Conservation (phyloP, 2,797 vertebrate genomes). For the Schizothorax lantsangensis region DNA sequence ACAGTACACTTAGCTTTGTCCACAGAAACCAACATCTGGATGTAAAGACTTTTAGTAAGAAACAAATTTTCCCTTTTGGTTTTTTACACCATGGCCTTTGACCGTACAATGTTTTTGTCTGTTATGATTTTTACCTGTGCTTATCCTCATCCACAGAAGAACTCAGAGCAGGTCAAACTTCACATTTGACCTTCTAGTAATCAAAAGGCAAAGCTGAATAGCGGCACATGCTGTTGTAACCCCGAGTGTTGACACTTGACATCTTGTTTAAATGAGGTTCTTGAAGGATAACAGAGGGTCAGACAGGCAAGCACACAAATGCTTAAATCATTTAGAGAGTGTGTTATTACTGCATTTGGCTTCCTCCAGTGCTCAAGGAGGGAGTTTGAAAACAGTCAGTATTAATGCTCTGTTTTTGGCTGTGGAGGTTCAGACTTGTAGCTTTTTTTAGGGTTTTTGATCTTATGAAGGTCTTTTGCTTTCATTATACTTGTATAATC, state of each 20-base stretch:
- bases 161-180: slow-evolving; percentile 21
- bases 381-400: not conserved
- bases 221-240: slow-evolving; percentile 74
- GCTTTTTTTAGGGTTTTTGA: slow-evolving; percentile 55
- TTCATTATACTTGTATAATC: not conserved
- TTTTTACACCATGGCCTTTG: slow-evolving; percentile 42
- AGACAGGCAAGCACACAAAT: slow-evolving; percentile 70
- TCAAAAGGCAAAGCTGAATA: slow-evolving; percentile 55
- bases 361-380: slow-evolving; percentile 43
- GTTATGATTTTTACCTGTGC: not conserved
- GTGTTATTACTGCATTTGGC: slow-evolving; percentile 68
- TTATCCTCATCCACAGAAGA: slow-evolving; percentile 24
- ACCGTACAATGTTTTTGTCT: not conserved
- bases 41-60: slow-evolving; percentile 59
- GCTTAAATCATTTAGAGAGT: slow-evolving; percentile 74
- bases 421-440: slow-evolving; percentile 36
- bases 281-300: slow-evolving; percentile 70
- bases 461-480: slow-evolving; percentile 53
- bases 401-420: slow-evolving; percentile 72
- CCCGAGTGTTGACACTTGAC: slow-evolving; percentile 72
- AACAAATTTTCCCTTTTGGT: slow-evolving; percentile 47
- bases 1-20: slow-evolving; percentile 54
- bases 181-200: slow-evolving; percentile 28
- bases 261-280: slow-evolving; percentile 73
- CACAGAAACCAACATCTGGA: slow-evolving; percentile 63